A percentile compares a stretch with the other conserved stretches of the same genome.
Evolutionary conservation across 2,113 vertebrate species (phyloP).

Genomic region (Carassius gibelio): DNA sequence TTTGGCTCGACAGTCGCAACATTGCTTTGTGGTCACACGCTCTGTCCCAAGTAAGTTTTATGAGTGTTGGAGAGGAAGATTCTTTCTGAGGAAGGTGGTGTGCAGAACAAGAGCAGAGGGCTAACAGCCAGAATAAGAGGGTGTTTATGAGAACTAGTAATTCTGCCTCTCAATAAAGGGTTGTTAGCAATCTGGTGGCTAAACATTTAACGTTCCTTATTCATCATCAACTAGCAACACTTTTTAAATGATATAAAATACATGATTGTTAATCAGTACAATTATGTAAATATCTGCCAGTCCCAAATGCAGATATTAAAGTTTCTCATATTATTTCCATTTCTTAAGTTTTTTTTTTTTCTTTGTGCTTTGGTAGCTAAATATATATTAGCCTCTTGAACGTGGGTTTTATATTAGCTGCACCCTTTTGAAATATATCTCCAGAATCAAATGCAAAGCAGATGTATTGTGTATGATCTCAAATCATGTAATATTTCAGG

Average conservation of each 20-base stretch:
- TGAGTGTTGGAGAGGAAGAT: conserved; percentile 86
- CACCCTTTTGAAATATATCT: conserved; percentile 44
- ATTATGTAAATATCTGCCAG: background rate
- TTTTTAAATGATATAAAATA: background rate
- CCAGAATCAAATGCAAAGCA: conserved; percentile 52
- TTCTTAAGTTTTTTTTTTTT: background rate
- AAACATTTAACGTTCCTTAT: background rate
- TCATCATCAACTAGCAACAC: background rate
- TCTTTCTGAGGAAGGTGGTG: conserved; percentile 86
- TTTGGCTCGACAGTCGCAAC: background rate
- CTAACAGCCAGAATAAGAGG: conserved; percentile 83
- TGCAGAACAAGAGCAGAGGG: conserved; percentile 90
- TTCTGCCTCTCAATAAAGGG: conserved; percentile 13
- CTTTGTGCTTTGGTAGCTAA: conserved; percentile 14
- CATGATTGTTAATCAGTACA: background rate
- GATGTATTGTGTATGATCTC: conserved; percentile 42
- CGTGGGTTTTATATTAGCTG: conserved; percentile 38
- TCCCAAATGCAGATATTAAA: background rate
- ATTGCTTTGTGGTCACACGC: conserved; percentile 23
- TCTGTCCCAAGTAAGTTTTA: conserved; percentile 74
- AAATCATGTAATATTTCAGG: conserved; percentile 51
- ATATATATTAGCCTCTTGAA: background rate
- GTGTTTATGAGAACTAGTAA: conserved; percentile 77
- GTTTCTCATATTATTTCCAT: background rate
- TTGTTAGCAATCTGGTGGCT: conserved; percentile 13